Base-by-base conservation (phyloP, 1,140 invertebrate genomes). In the Asobara japonica region DNA sequence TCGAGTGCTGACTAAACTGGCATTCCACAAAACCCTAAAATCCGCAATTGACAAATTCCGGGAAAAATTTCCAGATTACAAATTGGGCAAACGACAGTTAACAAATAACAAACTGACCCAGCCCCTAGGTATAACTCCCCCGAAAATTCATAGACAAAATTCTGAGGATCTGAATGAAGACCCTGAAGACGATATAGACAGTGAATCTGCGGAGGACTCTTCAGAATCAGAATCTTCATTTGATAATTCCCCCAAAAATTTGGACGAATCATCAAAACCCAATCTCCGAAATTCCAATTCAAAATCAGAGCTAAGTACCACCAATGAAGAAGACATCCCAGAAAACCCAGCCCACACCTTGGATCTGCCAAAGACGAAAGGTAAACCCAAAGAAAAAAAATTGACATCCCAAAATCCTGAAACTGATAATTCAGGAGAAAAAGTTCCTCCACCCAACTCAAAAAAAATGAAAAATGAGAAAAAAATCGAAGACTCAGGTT, bases 31-130 rank as follows among this genome's bases (percentile, higher is more conserved):
- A 18, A 72, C 27, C 36, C 69, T 87, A 2, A 73, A 76, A 13
- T 18, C 69, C 8, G 76, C 69, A 75, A 73, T 88, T 48, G 18
- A 0, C 1, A 61, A 82, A 70, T 82, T 88, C 8, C 82, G 76
- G 65, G 56, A 80, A 4, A 85, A 81, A n/a, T 87, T 79, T 78
- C 83, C 86, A 4, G 27, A 84, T 61, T 87, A 78, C 56, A 69
- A 69, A 10, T 76, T 3, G 38, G 77, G 60, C 48, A 66, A 36
- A 75, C 80, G 3, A 22, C 25, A 10, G 77, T 65, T 51, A 73
- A 65, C 29, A n/a, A 36, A 56, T 25, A 8, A 18, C 10, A 33
- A 41, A 48, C 38, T 38, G 16, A 31, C 25, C 29, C 16, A 64
- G 20, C 60, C 27, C 41, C 16, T 25, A n/a, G 20, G 20, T 16